Percentiles rank a stretch among this genome's conserved stretches.
Conservation (phyloP, 1,140 invertebrate genomes). For the Sesamia nonagrioides region DNA sequence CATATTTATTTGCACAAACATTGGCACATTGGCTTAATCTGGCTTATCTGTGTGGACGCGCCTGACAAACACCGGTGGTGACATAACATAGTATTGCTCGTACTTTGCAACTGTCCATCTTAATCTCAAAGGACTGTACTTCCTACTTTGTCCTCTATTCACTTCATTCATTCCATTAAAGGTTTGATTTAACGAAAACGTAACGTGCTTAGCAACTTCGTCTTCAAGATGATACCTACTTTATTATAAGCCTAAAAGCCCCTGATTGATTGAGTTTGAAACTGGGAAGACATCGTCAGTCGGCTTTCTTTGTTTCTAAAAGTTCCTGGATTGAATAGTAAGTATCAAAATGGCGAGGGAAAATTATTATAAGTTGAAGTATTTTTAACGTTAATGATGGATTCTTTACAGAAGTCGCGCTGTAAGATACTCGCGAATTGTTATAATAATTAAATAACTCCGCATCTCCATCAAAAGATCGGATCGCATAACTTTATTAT, state of each 20-base stretch:
- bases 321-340: not conserved
- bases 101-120: conserved; percentile 48
- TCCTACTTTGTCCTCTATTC: conserved; percentile 42
- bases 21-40: conserved; percentile 2
- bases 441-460: not conserved
- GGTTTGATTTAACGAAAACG: conserved; percentile 13
- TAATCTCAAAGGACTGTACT: conserved; percentile 34
- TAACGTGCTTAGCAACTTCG: conserved; percentile 19
- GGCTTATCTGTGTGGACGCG: not conserved
- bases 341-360: too few species aligned
- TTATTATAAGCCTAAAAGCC: not conserved
- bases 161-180: conserved; percentile 32
- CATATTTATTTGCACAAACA: conserved; percentile 6
- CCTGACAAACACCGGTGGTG: conserved; percentile 25
- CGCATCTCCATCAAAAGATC: not conserved
- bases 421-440: conserved; percentile 1
- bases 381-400: not conserved
- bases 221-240: not conserved
- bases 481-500: conserved; percentile 7
- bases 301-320: not conserved
- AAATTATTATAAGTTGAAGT: not conserved
- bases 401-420: not conserved
- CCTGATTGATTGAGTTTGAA: conserved; percentile 23
- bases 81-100: conserved; percentile 35
- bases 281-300: not conserved